Conservation (phyloP, 2,113 vertebrate species). For the Apaloderma vittatum region DNA sequence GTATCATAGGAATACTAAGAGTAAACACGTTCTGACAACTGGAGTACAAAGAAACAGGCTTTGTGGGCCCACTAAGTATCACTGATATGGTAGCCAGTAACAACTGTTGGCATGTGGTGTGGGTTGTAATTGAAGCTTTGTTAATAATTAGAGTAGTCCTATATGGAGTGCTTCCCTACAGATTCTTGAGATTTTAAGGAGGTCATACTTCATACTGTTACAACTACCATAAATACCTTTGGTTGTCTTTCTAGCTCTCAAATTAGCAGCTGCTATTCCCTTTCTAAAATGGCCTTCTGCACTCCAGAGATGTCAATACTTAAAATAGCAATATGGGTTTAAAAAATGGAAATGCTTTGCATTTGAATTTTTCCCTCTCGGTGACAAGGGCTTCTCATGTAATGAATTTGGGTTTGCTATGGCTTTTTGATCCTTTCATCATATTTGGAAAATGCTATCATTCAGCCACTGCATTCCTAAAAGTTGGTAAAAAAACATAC, state of each 20-base stretch:
- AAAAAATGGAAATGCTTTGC: background rate
- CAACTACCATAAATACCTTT: conserved; percentile 57
- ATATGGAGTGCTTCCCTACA: conserved; percentile 18
- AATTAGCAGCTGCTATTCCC: conserved; percentile 64
- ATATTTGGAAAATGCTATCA: background rate
- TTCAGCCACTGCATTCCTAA: background rate
- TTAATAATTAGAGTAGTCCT: conserved; percentile 30
- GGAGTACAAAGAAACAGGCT: background rate
- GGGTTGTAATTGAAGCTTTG: conserved; percentile 38
- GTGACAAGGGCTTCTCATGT: background rate
- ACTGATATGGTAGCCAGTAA: background rate
- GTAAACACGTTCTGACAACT: background rate
- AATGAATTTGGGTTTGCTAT: background rate
- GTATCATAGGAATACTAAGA: background rate
- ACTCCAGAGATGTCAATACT: conserved; percentile 5
- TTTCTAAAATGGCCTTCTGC: conserved; percentile 41
- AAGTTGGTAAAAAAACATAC: background rate
- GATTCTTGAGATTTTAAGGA: conserved; percentile 48
- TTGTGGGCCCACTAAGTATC: background rate
- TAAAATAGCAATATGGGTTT: conserved; percentile 6
- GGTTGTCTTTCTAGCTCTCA: conserved; percentile 13
- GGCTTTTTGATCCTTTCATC: background rate
- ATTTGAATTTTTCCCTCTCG: background rate
- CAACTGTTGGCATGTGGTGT: conserved; percentile 21
- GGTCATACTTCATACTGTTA: conserved; percentile 17